phyloP scores from a whole-genome alignment of 2,113 vertebrate genomes.

The Romanogobio albipinnatus region DNA sequence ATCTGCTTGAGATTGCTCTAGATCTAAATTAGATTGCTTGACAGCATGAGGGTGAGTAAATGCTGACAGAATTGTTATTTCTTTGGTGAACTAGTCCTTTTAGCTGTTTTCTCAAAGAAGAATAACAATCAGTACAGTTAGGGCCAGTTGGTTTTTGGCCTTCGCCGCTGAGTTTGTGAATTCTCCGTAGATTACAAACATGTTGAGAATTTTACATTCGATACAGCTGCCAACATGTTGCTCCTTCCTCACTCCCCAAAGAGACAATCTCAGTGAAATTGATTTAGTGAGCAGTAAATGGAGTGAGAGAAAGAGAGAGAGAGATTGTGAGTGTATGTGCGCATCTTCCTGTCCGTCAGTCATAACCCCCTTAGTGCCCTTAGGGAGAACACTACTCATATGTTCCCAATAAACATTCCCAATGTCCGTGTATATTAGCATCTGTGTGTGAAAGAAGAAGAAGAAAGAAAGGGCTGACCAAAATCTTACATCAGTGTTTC shows the following conservation, averaged over 20 bases:
- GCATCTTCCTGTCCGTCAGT: conserved; percentile 33
- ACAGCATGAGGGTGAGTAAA: not conserved
- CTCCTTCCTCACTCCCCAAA: conserved; percentile 27
- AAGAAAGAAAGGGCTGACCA: not conserved
- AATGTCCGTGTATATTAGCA: conserved; percentile 11
- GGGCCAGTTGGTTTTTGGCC: not conserved
- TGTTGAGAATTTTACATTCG: conserved; percentile 16
- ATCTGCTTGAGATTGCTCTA: not conserved
- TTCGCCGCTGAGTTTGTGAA: not conserved
- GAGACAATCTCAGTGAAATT: conserved; percentile 6
- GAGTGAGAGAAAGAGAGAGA: not conserved
- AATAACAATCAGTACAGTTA: not conserved
- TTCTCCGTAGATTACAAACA: conserved; percentile 19
- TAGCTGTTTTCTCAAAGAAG: not conserved
- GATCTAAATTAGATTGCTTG: too few relatives aligned
- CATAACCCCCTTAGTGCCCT: conserved; percentile 9
- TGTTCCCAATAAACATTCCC: conserved; percentile 43
- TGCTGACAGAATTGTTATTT: not conserved
- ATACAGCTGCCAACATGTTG: conserved; percentile 34
- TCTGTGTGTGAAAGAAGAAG: conserved; percentile 10
- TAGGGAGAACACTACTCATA: conserved; percentile 12
- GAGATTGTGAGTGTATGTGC: not conserved
- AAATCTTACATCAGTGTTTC: not conserved
- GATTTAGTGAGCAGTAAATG: conserved; percentile 2
- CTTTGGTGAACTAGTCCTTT: not conserved